Percentiles rank a stretch among this genome's conserved stretches.
These are phyloP conservation scores for Pyrrhosoma nymphula DNA, from an alignment of 2,888 invertebrate species.

Conservation along the genomic window DNA sequence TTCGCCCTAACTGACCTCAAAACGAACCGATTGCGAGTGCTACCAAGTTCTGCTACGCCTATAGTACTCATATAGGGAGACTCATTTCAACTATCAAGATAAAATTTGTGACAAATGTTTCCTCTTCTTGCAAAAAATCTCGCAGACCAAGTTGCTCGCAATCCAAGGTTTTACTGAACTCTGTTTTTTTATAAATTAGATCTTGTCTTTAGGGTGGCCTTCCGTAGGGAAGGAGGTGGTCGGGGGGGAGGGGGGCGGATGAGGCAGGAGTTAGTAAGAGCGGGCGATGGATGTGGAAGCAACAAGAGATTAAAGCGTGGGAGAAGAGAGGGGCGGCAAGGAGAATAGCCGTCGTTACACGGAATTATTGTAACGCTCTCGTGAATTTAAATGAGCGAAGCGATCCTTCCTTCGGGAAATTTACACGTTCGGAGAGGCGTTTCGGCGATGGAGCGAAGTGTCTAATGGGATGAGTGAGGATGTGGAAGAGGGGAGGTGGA, in stretches of 20 bases:
- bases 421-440: not conserved
- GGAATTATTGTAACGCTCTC: slow-evolving; percentile 29
- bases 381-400: slow-evolving; percentile 33
- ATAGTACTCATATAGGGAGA: no score
- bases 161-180: no score
- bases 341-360: not conserved
- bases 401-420: not conserved
- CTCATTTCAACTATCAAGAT: no score
- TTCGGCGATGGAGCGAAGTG: not conserved
- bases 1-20: no score
- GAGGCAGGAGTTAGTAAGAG: not conserved
- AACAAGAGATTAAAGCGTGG: slow-evolving; percentile 20
- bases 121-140: no score
- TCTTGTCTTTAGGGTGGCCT: not conserved
- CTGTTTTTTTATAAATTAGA: no score
- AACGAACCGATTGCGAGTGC: no score
- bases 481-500: not conserved
- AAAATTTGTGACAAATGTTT: no score
- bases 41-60: no score
- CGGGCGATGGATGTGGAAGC: not conserved
- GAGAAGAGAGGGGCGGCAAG: not conserved
- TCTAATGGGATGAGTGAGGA: not conserved
- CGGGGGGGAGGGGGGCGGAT: not conserved
- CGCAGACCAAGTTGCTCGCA: no score
- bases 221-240: not conserved